Evolutionary conservation across 2,113 vertebrate species (phyloP).

Genomic region (Syngnathus typhle): DNA sequence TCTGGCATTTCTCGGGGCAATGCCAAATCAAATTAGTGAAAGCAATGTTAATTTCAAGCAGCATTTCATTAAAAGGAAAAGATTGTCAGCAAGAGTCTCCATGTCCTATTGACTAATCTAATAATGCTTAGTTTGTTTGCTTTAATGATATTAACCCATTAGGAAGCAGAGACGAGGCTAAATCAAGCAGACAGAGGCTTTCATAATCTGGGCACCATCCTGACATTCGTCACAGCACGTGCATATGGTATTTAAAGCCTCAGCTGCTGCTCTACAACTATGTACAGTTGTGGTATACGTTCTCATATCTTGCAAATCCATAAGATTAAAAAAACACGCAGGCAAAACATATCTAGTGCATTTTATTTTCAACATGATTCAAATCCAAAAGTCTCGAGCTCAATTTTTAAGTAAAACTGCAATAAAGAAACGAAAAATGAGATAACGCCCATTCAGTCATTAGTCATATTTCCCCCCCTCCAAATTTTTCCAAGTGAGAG

Average conservation of each 20-base stretch:
- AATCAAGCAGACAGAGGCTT: conserved; percentile 63
- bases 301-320: conserved; percentile 2
- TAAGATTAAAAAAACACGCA: background rate
- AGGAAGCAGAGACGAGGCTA: conserved; percentile 51
- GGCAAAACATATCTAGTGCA: background rate
- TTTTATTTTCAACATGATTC: background rate
- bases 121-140: conserved; percentile 69
- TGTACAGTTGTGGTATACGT: background rate
- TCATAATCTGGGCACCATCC: conserved; percentile 63
- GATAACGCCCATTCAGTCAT: background rate
- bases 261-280: conserved; percentile 23
- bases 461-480: background rate
- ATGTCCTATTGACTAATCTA: conserved; percentile 69
- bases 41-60: conserved; percentile 70
- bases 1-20: conserved; percentile 62
- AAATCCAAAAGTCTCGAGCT: background rate
- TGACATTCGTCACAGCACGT: conserved; percentile 61
- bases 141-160: conserved; percentile 70
- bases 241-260: conserved; percentile 32
- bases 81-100: conserved; percentile 64
- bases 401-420: background rate
- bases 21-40: conserved; percentile 65
- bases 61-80: conserved; percentile 68
- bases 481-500: background rate
- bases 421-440: background rate